These are phyloP conservation scores for Drosophila putrida DNA, from an alignment of 2,888 invertebrate genomes.

Conservation along the genomic window DNA sequence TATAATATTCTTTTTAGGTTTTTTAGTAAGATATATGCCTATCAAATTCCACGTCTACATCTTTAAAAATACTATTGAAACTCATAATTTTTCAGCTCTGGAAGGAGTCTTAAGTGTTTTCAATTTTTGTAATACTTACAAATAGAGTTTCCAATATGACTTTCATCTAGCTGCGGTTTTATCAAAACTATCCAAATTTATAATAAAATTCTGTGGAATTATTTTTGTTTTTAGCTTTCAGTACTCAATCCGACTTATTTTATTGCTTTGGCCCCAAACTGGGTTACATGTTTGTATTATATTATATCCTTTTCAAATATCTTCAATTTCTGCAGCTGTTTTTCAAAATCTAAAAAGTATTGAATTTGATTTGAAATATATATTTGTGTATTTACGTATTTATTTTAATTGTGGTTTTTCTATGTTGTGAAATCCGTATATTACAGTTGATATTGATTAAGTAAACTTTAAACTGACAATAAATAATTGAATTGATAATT, in stretches of 20 bases:
- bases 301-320: neutral
- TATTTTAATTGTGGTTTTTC: slow-evolving; percentile 37
- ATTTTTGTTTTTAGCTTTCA: slow-evolving; percentile 45
- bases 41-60: too few species aligned
- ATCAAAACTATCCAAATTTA: neutral
- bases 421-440: slow-evolving; percentile 50
- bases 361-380: slow-evolving; percentile 5
- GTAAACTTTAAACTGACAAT: slow-evolving; percentile 33
- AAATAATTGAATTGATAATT: slow-evolving; percentile 19
- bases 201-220: neutral
- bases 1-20: too few species aligned
- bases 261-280: slow-evolving; percentile 58
- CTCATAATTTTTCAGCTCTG: too few species aligned
- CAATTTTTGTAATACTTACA: neutral
- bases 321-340: slow-evolving; percentile 41
- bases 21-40: too few species aligned
- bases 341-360: slow-evolving; percentile 20
- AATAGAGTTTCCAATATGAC: neutral
- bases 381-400: slow-evolving; percentile 41
- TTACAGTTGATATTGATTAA: slow-evolving; percentile 58
- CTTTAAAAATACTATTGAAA: too few species aligned
- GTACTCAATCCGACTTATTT: slow-evolving; percentile 46
- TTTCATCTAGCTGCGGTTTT: neutral
- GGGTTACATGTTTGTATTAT: slow-evolving; percentile 2
- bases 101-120: too few species aligned